A percentile compares a stretch with the other conserved stretches of the same genome.
phyloP scores from a whole-genome alignment of 2,797 vertebrate species.

The Vespertilio murinus region DNA sequence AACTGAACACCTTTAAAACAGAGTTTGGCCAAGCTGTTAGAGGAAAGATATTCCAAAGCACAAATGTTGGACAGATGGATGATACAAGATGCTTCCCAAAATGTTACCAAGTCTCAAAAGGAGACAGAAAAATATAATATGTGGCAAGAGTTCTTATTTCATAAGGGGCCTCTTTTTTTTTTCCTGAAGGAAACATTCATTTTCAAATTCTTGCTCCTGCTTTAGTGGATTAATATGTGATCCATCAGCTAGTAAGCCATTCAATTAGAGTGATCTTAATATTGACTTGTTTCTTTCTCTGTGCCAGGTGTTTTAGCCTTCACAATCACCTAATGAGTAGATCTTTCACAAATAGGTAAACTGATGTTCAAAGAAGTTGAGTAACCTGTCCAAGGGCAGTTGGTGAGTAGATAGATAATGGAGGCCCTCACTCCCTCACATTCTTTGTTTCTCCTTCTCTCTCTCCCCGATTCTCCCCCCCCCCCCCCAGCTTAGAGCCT shows the following conservation, averaged over 20 bases:
- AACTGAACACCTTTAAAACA: slow-evolving; percentile 26
- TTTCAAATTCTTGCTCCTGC: slow-evolving; percentile 21
- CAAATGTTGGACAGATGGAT: slow-evolving; percentile 66
- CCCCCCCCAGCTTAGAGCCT: fast-evolving
- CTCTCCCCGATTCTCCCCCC: too few relatives aligned
- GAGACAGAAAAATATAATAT: slow-evolving; percentile 50
- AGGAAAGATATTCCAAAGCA: slow-evolving; percentile 48
- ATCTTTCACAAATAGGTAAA: not conserved
- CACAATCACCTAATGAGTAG: not conserved
- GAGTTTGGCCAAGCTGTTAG: slow-evolving; percentile 48
- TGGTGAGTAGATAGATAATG: not conserved
- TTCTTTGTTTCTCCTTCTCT: too few relatives aligned
- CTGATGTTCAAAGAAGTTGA: not conserved
- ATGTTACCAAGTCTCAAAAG: slow-evolving; percentile 46
- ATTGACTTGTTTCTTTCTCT: not conserved
- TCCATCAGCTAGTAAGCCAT: not conserved
- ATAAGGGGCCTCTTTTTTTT: not conserved
- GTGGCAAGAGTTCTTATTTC: slow-evolving; percentile 53
- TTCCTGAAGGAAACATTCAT: slow-evolving; percentile 2
- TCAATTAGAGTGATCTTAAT: not conserved
- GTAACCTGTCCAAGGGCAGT: not conserved
- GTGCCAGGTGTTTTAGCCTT: not conserved
- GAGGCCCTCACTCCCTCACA: not conserved
- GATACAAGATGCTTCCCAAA: slow-evolving; percentile 55
- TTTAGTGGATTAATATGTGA: not conserved